Percentiles rank a stretch among this genome's conserved stretches.
Conservation (phyloP, 2,797 vertebrate genomes). For the Ptychadena robeensis region DNA sequence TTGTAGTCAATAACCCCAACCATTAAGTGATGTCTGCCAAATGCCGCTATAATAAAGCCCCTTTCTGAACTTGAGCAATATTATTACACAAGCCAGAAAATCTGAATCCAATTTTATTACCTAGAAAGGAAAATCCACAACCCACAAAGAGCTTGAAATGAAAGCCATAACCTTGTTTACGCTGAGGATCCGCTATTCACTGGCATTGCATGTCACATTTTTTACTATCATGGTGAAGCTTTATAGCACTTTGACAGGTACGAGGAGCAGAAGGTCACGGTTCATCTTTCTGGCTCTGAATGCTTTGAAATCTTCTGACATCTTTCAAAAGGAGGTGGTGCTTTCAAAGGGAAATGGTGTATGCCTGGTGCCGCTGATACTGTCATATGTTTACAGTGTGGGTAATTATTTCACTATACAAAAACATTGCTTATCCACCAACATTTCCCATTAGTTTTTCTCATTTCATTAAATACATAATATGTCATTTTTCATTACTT, state of each 20-base stretch:
- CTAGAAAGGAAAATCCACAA: conserved; percentile 7
- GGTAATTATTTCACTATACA: neutral
- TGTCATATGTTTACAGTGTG: neutral
- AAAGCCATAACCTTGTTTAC: conserved; percentile 23
- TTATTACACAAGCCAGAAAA: too few species aligned
- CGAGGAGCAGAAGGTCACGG: conserved; percentile 13
- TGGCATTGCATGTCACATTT: conserved; percentile 23
- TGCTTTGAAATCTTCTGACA: conserved; percentile 37
- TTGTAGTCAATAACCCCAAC: too few species aligned
- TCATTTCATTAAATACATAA: neutral
- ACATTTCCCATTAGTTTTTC: neutral
- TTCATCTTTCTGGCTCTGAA: conserved; percentile 9
- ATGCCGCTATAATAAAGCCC: too few species aligned
- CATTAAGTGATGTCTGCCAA: too few species aligned
- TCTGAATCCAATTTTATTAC: conserved; percentile 6
- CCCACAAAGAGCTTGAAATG: conserved; percentile 22
- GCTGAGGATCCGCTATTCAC: neutral
- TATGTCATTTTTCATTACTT: neutral
- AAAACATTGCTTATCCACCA: neutral
- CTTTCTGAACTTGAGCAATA: too few species aligned
- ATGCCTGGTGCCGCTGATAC: neutral
- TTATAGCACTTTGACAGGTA: conserved; percentile 2
- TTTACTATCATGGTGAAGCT: conserved; percentile 6
- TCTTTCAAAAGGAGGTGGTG: neutral
- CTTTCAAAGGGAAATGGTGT: neutral